Evolutionary conservation across 2,888 invertebrate genomes (phyloP).

Genomic region (Zhuqinia jingwanae): DNA sequence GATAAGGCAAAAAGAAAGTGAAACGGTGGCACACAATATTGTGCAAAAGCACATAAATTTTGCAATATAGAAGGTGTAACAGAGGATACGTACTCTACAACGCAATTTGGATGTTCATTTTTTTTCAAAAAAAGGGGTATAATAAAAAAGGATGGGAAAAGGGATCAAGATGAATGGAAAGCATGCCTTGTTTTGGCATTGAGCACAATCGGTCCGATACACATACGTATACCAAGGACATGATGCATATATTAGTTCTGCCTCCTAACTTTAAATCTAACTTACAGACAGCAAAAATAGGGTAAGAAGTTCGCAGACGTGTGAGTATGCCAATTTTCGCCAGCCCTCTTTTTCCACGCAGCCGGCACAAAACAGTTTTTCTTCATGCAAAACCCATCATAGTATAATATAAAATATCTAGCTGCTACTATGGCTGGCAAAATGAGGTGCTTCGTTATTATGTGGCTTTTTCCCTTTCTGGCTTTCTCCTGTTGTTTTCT

Average conservation of each 20-base stretch:
- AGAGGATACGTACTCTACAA: neutral
- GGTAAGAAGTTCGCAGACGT: conserved; percentile 7
- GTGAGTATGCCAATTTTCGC: conserved; percentile 7
- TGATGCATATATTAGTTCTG: too few species aligned
- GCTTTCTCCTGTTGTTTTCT: conserved; percentile 5
- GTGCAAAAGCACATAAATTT: neutral
- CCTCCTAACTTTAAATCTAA: neutral
- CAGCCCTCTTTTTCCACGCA: conserved; percentile 7
- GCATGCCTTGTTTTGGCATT: conserved; percentile 32
- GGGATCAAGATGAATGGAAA: conserved; percentile 20
- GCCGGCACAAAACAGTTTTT: neutral
- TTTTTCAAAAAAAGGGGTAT: too few species aligned
- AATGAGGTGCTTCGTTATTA: neutral
- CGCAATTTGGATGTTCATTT: too few species aligned
- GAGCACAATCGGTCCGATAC: neutral
- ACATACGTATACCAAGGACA: too few species aligned
- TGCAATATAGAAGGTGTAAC: neutral
- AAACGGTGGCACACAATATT: neutral
- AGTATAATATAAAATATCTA: too few species aligned
- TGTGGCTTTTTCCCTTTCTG: conserved; percentile 12
- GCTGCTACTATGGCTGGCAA: too few species aligned
- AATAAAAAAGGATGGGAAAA: neutral
- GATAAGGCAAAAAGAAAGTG: neutral
- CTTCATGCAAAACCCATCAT: neutral
- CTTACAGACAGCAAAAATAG: neutral